Evolutionary conservation across 2,888 invertebrate genomes (phyloP), one percentile per base, ranked within the genome.

Genomic region (Idaea aversata): DNA sequence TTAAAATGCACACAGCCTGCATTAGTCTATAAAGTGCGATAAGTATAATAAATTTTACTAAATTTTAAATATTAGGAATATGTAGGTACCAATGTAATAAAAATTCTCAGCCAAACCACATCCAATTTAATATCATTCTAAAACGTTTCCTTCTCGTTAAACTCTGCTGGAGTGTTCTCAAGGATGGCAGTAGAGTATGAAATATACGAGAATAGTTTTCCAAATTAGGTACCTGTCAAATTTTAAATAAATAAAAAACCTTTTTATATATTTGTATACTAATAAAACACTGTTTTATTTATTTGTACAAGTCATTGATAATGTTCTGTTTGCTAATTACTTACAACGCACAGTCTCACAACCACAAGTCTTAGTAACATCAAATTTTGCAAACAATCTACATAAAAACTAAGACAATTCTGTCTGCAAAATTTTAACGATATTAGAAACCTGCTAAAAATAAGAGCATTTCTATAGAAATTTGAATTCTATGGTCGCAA

Each of bases 61-160:
- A 16, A 58, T 15, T 16, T 58, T 58, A 15, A 58, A 15, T 47
- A 13, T 7, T 47, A 13, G 47, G 58, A 16, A 15, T 57, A 57
- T 15, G 57, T 57, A 57, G 15, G 68, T 63, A 66, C 36, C 59
- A 59, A 47, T 34, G 67, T 63, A 61, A 70, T 70, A 73, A 72
- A 72, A 59, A 59, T 59, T 59, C 59, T 59, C 34, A 16, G 34
- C 59, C 59, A 59, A 34, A 59, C 59, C 34, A 59, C 59, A 59
- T 59, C 59, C 59, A 69, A 65, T 65, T 66, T 69, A 65, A 69
- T 67, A 62, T 69, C 66, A 65, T 63, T 64, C 61, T 67, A 67
- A 64, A 69, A 65, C 63, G 66, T 78, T 78, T 78, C 80, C 80
- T 79, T 79, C 84, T 88, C 84, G 87, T 87, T 88, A 86, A 80